Evolutionary conservation across 2,888 invertebrate species (phyloP), one percentile per base, ranked within the genome.

Genomic region (Altica lythri): DNA sequence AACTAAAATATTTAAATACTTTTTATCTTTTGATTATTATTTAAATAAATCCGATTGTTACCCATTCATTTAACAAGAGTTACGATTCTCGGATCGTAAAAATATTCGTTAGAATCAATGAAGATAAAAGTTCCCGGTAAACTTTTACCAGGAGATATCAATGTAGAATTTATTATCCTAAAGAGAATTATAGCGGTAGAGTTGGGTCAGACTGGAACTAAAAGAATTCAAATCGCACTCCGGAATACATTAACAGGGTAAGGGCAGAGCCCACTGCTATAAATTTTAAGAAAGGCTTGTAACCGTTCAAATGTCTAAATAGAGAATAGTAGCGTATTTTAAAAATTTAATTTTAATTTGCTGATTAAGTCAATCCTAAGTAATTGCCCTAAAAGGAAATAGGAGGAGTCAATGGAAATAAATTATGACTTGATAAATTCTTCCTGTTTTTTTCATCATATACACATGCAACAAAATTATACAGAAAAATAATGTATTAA

Each of bases 241-340:
- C 42, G 45, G 57, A 60, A 62, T 62, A 62, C 51, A 58, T 60
- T 62, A 58, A 60, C 60, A 56, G 46, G 47, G 55, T 32, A 48
- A 38, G 52, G 61, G 61, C 55, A 55, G 59, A 49, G 49, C 57
- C 47, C 37, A 35, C 37, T 42, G 16, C 38, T 40, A 47, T 53
- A 53, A 53, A 53, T 53, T 47, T 34, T 8, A 42, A 47, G 22
- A 46, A 38, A 53, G 38, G 25, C 30, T 48, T 30, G 30, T 40
- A 40, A 40, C 3, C 22, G 40, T 40, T 38, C 38, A 38, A 40
- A 40, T 10, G 12, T 14, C 40, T 40, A 22, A 40, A 40, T 40
- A 12, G 22, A 40, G 40, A 40, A 40, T 22, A 22, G 22, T 10
- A 22, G 40, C 13, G 19, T 10, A 8, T 10, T 22, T 40, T 13